Percentiles rank a stretch among this genome's conserved stretches.
These are phyloP conservation scores for Aphaenogaster rudis DNA, from an alignment of 1,140 invertebrate species.

Conservation along the genomic window DNA sequence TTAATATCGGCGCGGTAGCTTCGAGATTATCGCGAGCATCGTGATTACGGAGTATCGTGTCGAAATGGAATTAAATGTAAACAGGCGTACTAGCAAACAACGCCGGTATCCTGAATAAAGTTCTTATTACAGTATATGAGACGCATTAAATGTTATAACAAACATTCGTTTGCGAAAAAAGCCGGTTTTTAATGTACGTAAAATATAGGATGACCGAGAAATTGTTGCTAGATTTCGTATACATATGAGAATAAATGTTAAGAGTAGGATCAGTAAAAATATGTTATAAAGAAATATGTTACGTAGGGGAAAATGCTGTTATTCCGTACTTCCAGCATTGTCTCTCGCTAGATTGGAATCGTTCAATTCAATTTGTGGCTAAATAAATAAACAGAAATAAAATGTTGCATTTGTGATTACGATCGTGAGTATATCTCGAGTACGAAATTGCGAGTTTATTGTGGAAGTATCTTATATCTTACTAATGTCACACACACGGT, in stretches of 20 bases:
- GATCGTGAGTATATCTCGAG: not conserved
- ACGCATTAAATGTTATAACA: conserved; percentile 35
- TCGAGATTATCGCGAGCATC: conserved; percentile 45
- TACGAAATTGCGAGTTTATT: not conserved
- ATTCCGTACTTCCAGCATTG: not conserved
- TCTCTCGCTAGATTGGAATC: conserved; percentile 7
- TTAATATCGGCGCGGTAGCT: conserved; percentile 56
- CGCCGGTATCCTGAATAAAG: conserved; percentile 24
- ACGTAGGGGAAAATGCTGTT: not conserved
- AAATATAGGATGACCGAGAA: conserved; percentile 8
- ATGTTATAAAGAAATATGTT: not conserved
- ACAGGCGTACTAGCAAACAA: conserved; percentile 55
- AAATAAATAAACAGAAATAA: conserved; percentile 34
- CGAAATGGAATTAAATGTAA: conserved; percentile 62
- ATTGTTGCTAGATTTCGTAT: not conserved
- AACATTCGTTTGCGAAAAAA: conserved; percentile 8
- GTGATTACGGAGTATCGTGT: conserved; percentile 53
- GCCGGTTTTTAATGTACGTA: not conserved
- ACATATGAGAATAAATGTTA: not conserved
- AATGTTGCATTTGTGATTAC: conserved; percentile 16
- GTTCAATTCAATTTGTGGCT: conserved; percentile 30
- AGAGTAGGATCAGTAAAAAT: not conserved
- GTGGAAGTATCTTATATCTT: not conserved
- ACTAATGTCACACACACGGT: not conserved
- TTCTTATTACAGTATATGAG: conserved; percentile 45